phyloP scores from a whole-genome alignment of 2,113 vertebrate genomes.

The Sinocyclocheilus anshuiensis region DNA sequence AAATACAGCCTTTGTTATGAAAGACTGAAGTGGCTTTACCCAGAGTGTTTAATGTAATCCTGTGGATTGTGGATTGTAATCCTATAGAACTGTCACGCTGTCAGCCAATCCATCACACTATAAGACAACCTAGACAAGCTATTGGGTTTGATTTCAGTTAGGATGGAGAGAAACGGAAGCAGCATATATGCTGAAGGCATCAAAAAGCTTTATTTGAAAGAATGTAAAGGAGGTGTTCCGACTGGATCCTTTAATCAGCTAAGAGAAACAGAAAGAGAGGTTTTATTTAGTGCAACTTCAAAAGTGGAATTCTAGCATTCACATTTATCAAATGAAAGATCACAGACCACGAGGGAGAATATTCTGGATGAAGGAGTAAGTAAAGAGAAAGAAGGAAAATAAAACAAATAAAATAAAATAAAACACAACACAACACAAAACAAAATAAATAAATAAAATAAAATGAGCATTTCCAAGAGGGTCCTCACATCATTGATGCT shows the following conservation, averaged over 20 bases:
- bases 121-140: conserved; percentile 4
- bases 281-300: not conserved
- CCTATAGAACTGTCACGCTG: conserved; percentile 40
- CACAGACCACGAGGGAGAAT: not conserved
- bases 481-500: too few relatives aligned
- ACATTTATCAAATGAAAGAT: not conserved
- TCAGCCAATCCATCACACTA: conserved; percentile 33
- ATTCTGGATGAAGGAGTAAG: not conserved
- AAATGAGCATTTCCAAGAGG: too few relatives aligned
- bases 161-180: not conserved
- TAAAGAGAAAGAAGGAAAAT: not conserved
- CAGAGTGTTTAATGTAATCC: conserved; percentile 52
- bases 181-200: conserved; percentile 8
- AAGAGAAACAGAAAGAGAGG: conserved; percentile 3
- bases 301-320: not conserved
- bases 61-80: conserved; percentile 55
- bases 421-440: too few relatives aligned
- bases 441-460: too few relatives aligned
- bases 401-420: not conserved
- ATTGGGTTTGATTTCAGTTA: conserved; percentile 13
- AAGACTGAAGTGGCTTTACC: conserved; percentile 41
- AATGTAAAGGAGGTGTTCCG: not conserved
- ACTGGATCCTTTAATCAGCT: not conserved
- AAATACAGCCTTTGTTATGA: conserved; percentile 43
- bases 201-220: not conserved